phyloP scores from a whole-genome alignment of 2,113 vertebrate species.

The Falcunculus frontatus region DNA sequence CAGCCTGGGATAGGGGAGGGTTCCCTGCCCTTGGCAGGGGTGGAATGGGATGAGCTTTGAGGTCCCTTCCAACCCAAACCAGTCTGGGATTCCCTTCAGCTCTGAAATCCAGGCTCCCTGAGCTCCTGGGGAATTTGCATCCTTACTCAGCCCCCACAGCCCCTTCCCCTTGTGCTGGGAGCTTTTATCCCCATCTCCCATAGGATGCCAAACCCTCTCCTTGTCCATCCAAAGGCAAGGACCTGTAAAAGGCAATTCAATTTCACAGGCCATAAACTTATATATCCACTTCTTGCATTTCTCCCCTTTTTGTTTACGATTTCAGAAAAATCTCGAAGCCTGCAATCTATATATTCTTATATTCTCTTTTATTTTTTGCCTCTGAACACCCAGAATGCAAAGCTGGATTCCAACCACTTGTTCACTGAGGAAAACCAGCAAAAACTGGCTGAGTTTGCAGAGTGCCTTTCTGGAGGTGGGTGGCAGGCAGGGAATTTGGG shows the following conservation, averaged over 20 bases:
- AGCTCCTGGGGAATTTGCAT: neutral
- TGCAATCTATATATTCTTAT: neutral
- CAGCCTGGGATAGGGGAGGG: fast-evolving
- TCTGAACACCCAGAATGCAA: neutral
- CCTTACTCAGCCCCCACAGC: neutral
- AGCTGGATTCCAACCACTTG: neutral
- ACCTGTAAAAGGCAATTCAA: conserved; percentile 42
- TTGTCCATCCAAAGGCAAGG: conserved; percentile 38
- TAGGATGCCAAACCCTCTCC: conserved; percentile 12
- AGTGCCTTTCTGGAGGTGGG: neutral
- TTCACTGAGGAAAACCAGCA: neutral
- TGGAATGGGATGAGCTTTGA: neutral
- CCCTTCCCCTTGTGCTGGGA: neutral
- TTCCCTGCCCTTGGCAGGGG: neutral
- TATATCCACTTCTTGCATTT: conserved; percentile 21
- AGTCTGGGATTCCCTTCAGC: neutral
- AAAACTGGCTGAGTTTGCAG: neutral
- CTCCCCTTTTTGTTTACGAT: conserved; percentile 46
- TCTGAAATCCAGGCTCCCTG: neutral
- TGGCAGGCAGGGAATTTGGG: neutral
- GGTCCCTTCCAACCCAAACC: neutral
- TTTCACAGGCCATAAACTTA: conserved; percentile 67
- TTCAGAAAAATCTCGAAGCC: conserved; percentile 32
- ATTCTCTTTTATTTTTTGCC: too few species aligned
- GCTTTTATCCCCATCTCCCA: neutral